Base-by-base conservation (phyloP, 2,797 vertebrate genomes). In the Ctenopoma multispine region DNA sequence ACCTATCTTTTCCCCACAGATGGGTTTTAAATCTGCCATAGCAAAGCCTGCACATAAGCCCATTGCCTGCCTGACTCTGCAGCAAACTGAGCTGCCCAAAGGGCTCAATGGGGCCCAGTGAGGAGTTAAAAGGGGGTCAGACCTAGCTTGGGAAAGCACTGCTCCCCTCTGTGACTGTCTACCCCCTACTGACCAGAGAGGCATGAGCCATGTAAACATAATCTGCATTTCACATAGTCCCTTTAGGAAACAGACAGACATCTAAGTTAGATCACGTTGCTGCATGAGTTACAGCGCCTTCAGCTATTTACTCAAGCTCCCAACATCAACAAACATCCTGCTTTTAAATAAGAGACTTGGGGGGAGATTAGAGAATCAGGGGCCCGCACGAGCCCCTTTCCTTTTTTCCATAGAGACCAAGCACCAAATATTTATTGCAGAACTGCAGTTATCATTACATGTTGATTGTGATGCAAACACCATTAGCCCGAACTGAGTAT, bases 1-100 rank as follows among this genome's bases (percentile, higher is more conserved):
- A 86, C 85, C 74, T 90, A 91, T 93, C 90, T 90, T 83, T 83
- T 78, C 83, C 84, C 76, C 53, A 75, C 90, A 92, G 86, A 91
- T 80, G 87, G 87, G 67, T 89, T 87, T 85, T 72, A 89, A 92
- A 90, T 89, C 84, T 90, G 74, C 85, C 71, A 80, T 74, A 44
- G 79, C 55, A 75, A 85, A 86, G 88, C 85, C 60, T 79, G 72
- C 75, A 54, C 79, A 86, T 91, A 91, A 92, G 75, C 89, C 84
- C 80, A 82, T 82, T 82, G 80, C 88, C 64, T 75, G 75, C 69
- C 71, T 79, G 82, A 82, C 74, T 84, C 79, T 86, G 80, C 82
- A 75, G 75, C 84, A 79, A 77, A 84, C 76, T 84, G 87, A 90
- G 89, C 84, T 89, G 89, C 91, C 90, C 85, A 81, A 81, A 87